Evolutionary conservation across 2,797 vertebrate species (phyloP).

Genomic region (Myotis myotis): DNA sequence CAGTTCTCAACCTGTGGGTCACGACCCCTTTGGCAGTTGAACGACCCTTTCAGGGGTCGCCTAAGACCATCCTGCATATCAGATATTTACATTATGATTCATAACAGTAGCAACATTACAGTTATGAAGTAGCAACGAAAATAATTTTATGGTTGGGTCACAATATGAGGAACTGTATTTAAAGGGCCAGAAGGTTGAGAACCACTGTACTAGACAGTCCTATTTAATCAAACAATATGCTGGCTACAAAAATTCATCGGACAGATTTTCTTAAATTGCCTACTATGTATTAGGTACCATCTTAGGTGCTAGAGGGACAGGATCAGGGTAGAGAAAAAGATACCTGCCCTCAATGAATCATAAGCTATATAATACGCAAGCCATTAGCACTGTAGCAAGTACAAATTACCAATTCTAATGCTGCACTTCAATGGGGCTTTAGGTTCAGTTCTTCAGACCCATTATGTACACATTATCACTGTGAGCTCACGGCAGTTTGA

Average conservation of each 20-base stretch:
- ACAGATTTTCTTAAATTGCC: background rate
- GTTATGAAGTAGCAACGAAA: too few species aligned
- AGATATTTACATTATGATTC: too few species aligned
- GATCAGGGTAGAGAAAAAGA: background rate
- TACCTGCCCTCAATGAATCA: background rate
- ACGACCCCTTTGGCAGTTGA: too few species aligned
- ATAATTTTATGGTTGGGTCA: too few species aligned
- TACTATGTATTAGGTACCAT: background rate
- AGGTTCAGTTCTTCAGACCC: background rate
- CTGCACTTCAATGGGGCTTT: conserved; percentile 7
- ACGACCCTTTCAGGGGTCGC: too few species aligned
- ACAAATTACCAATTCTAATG: background rate
- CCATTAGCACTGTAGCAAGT: conserved; percentile 10
- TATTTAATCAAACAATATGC: conserved; percentile 17
- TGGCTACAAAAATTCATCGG: conserved; percentile 31
- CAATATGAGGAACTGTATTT: too few species aligned
- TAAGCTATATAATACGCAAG: background rate
- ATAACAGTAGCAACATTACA: too few species aligned
- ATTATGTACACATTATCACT: background rate
- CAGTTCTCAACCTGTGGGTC: too few species aligned
- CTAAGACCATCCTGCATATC: too few species aligned
- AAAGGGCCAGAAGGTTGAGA: too few species aligned
- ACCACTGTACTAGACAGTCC: background rate
- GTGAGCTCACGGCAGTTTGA: background rate
- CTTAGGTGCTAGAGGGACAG: background rate